Evolutionary conservation across 2,797 vertebrate genomes (phyloP).

Genomic region (Labeo calbasu): DNA sequence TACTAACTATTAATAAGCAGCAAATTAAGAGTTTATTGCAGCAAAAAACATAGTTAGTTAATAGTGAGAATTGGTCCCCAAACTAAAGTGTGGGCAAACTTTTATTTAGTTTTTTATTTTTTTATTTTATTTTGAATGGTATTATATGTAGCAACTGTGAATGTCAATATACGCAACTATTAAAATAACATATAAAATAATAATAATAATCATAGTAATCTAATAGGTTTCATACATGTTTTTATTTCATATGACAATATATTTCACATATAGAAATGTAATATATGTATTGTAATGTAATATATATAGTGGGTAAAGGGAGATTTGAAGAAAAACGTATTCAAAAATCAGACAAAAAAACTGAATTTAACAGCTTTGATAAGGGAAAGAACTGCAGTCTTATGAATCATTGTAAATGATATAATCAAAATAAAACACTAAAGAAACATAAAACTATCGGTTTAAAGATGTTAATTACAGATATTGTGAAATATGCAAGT

Average conservation of each 20-base stretch:
- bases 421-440: neutral
- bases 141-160: neutral
- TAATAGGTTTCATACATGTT: neutral
- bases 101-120: too few species aligned
- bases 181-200: neutral
- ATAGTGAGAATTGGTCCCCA: too few species aligned
- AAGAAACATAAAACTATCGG: neutral
- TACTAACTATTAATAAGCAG: neutral
- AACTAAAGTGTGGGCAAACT: too few species aligned
- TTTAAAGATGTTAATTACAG: neutral
- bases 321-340: neutral
- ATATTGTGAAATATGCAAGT: neutral
- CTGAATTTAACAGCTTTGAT: neutral
- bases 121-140: too few species aligned
- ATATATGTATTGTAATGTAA: too few species aligned
- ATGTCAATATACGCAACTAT: neutral
- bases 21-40: neutral
- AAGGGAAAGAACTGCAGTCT: neutral
- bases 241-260: neutral
- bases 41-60: neutral
- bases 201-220: too few species aligned
- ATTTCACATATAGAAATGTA: too few species aligned
- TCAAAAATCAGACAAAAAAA: neutral
- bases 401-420: neutral
- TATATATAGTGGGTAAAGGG: neutral